These are phyloP conservation scores for Gerris buenoi DNA, from an alignment of 1,140 invertebrate species.

Conservation along the genomic window DNA sequence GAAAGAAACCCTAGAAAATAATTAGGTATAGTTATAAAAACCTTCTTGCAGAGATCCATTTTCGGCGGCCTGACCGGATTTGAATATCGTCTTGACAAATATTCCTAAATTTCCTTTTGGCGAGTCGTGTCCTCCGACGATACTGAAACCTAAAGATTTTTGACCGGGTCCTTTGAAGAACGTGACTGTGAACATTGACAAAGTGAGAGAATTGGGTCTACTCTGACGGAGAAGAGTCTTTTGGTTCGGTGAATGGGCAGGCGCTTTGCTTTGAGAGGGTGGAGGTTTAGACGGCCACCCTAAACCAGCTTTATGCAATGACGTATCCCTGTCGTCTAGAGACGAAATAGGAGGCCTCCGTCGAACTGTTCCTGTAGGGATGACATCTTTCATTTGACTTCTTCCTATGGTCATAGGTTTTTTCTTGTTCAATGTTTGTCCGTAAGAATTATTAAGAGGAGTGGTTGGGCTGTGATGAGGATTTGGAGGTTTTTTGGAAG, in stretches of 20 bases:
- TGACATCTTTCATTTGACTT: background rate
- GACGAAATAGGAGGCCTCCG: background rate
- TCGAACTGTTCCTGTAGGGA: background rate
- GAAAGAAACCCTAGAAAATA: too few species aligned
- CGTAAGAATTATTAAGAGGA: background rate
- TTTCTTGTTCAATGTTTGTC: background rate
- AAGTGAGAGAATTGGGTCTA: slow-evolving; percentile 44
- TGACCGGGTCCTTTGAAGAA: slow-evolving; percentile 70
- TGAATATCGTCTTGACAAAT: slow-evolving; percentile 79
- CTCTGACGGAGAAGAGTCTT: background rate
- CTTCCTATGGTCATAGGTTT: background rate
- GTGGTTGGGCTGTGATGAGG: background rate
- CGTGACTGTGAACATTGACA: slow-evolving; percentile 54
- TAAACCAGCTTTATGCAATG: background rate
- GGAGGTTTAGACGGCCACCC: background rate
- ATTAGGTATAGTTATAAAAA: too few species aligned
- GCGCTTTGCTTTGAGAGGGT: background rate
- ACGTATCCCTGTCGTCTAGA: background rate
- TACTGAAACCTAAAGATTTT: slow-evolving; percentile 78
- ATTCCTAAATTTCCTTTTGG: slow-evolving; percentile 73
- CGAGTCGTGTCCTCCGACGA: slow-evolving; percentile 79
- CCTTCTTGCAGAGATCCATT: slow-evolving; percentile 69
- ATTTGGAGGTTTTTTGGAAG: background rate
- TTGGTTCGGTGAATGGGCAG: background rate
- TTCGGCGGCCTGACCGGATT: slow-evolving; percentile 71